Conservation (phyloP, 1,140 invertebrate species). For the Ectropis grisescens region DNA sequence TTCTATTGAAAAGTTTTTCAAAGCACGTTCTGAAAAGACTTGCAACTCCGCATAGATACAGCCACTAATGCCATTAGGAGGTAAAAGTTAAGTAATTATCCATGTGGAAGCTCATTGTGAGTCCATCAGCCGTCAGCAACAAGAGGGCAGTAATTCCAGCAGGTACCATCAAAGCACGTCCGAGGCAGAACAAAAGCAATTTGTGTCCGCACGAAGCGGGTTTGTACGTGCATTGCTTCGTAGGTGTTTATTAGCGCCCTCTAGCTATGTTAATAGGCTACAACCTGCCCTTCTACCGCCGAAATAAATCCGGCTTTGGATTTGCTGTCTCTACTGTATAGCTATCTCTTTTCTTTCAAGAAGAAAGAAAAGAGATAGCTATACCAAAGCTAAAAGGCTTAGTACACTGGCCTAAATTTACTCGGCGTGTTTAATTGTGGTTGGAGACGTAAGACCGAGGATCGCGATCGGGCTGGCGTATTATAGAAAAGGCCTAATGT, state of each 20-base stretch:
- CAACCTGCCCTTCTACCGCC: no score
- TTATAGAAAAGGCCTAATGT: no score
- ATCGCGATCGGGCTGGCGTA: no score
- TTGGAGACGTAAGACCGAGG: no score
- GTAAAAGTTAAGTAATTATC: constrained; percentile 46
- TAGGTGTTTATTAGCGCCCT: constrained; percentile 56
- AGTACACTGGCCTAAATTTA: no score
- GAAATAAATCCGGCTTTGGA: no score
- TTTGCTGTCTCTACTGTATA: no score
- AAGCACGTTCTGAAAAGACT: constrained; percentile 2
- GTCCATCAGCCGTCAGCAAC: constrained; percentile 45
- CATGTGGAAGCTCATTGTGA: constrained; percentile 38
- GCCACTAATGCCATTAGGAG: constrained; percentile 19
- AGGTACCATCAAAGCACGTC: constrained; percentile 41
- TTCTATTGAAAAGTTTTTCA: constrained; percentile 6
- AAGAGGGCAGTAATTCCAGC: constrained; percentile 43
- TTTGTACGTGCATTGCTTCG: constrained; percentile 52
- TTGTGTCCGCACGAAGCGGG: constrained; percentile 57
- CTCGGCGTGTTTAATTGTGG: no score
- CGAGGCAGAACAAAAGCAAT: constrained; percentile 58
- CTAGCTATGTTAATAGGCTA: constrained; percentile 18
- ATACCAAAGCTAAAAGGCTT: no score
- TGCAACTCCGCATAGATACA: no score
- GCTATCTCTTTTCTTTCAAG: no score
- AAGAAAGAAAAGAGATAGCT: no score